phyloP scores from a whole-genome alignment of 1,140 invertebrate genomes.

The Drosophila pallidifrons region DNA sequence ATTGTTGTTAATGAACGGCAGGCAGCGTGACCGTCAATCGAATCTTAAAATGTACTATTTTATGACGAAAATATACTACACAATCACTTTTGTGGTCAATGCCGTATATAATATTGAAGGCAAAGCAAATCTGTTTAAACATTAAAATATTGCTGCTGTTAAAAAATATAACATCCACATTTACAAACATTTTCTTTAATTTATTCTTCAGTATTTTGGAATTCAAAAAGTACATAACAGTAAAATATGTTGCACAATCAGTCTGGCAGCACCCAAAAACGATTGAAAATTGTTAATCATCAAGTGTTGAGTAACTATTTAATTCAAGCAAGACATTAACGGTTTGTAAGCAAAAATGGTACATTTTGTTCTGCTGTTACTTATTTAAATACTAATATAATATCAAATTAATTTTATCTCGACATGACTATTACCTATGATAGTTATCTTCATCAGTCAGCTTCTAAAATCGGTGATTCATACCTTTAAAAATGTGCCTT shows the following conservation, averaged over 20 bases:
- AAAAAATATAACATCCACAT: too few species aligned
- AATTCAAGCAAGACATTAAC: neutral
- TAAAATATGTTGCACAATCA: too few species aligned
- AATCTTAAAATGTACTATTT: neutral
- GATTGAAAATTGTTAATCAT: neutral
- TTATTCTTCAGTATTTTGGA: too few species aligned
- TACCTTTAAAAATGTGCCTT: neutral
- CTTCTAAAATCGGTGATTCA: conserved; percentile 39
- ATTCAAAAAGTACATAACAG: too few species aligned
- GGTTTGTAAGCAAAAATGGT: neutral
- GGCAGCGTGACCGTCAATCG: neutral
- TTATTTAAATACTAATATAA: neutral
- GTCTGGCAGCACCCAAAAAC: conserved; percentile 4
- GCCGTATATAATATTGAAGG: too few species aligned
- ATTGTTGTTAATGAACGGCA: neutral
- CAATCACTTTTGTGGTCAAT: too few species aligned
- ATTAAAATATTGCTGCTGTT: too few species aligned
- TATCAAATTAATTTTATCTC: neutral
- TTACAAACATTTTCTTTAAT: too few species aligned
- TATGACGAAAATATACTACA: neutral
- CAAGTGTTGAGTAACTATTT: conserved; percentile 15
- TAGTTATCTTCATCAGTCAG: conserved; percentile 5
- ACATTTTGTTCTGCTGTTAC: neutral
- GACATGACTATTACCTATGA: neutral
- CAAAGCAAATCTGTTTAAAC: too few species aligned